Base-by-base conservation (phyloP, 2,888 invertebrate species). In the Athalia circularis region DNA sequence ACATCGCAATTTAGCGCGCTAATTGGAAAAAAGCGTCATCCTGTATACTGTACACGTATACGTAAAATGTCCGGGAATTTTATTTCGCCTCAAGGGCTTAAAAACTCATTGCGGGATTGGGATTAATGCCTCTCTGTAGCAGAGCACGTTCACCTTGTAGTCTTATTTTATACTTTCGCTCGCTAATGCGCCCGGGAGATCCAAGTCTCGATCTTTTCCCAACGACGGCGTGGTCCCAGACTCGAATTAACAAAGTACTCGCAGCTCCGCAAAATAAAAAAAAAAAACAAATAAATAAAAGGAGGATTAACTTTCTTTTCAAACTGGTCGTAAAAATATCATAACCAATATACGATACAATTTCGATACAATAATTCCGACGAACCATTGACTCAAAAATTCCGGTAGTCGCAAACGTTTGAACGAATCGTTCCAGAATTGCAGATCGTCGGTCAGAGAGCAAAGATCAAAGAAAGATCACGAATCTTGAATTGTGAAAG, bases 401-500 rank as follows among this genome's bases (percentile, higher is more conserved):
- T 65, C 11, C 13, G 45, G 29, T 7, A 4, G 13, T 11, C 5
- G 4, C 15, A 15, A 50, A 9, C 13, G 67, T 13, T 29, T 3
- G 7, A 64, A 1, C 43, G 43, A 45, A 64, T 64, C 6, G 11
- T 47, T 5, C 5, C 45, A 43, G 11, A 11, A 43, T 3, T 1
- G 1, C 11, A 7, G 45, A 45, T 29, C 13, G 11, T 15, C 47
- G 43, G 45, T 57, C 70, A 8, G 52, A 13, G 47, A 59, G 45
- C 47, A 59, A 29, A 72, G 59, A 57, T 47, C 72, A 15, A 15
- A 59, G 59, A 72, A 72, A 72, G 7, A 72, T 59, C 13, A 15
- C 43, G 59, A 59, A 72, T 72, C 13, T 72, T 8, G 52, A 59
- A 59, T 59, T 59, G 47, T 59, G 72, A 72, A 72, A 72, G 72